A percentile compares a stretch with the other conserved stretches of the same genome.
Conservation (phyloP, 2,888 invertebrate species). For the Rhamnusium bicolor region DNA sequence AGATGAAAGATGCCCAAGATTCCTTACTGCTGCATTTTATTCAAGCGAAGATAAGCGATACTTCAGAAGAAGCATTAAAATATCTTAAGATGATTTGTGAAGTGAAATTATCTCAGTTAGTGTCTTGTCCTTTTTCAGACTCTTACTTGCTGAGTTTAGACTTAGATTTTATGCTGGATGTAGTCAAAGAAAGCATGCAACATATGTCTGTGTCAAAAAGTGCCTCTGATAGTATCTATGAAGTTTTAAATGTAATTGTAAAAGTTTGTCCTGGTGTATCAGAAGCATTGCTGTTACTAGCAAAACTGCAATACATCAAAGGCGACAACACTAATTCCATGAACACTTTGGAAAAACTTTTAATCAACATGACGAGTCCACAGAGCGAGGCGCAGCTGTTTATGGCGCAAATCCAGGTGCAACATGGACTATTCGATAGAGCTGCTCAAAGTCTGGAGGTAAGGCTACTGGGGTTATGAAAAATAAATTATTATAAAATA, state of each 20-base stretch:
- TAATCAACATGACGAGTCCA: constrained; percentile 83
- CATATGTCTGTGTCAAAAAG: constrained; percentile 75
- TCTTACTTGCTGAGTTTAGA: constrained; percentile 84
- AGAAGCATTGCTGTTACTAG: constrained; percentile 79
- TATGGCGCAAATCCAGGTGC: constrained; percentile 88
- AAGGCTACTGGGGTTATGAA: background rate
- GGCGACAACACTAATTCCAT: constrained; percentile 85
- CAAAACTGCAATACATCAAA: constrained; percentile 85
- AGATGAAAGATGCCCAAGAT: constrained; percentile 81
- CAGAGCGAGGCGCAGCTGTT: constrained; percentile 89
- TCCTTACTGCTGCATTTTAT: constrained; percentile 80
- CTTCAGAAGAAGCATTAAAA: constrained; percentile 74
- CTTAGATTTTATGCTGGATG: constrained; percentile 88
- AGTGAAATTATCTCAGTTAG: constrained; percentile 71
- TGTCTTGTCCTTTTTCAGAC: constrained; percentile 80
- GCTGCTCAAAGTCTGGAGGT: constrained; percentile 92
- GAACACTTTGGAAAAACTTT: constrained; percentile 80
- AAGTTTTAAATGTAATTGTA: constrained; percentile 79
- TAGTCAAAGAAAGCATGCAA: constrained; percentile 83
- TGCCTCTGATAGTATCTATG: constrained; percentile 31
- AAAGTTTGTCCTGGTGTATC: constrained; percentile 88
- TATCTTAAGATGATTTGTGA: constrained; percentile 78
- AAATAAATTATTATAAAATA: background rate
- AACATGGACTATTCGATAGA: constrained; percentile 79
- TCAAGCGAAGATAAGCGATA: constrained; percentile 77